A percentile compares a stretch with the other conserved stretches of the same genome.
phyloP scores from a whole-genome alignment of 1,140 invertebrate species.

The Mycetomoellerius zeteki region DNA sequence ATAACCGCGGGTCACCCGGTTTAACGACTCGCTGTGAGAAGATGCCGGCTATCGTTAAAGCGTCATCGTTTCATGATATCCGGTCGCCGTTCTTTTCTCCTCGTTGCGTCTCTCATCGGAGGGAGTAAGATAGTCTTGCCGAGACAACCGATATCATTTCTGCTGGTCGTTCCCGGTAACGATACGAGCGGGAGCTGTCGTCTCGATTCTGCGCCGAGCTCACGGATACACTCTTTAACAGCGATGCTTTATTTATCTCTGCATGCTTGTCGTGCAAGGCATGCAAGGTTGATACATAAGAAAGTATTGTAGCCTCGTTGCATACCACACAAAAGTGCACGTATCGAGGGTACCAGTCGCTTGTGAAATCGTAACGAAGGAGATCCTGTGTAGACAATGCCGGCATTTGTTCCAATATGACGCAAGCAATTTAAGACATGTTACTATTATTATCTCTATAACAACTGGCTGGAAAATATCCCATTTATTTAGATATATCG shows the following conservation, averaged over 20 bases:
- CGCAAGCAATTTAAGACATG: slow-evolving; percentile 8
- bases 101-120: neutral
- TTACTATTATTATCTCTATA: slow-evolving; percentile 6
- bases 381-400: neutral
- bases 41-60: slow-evolving; percentile 47
- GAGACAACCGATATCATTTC: slow-evolving; percentile 44
- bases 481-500: slow-evolving; percentile 36
- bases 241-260: slow-evolving; percentile 9
- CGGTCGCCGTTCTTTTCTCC: slow-evolving; percentile 3
- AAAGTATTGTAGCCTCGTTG: neutral
- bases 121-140: slow-evolving; percentile 14
- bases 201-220: neutral
- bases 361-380: slow-evolving; percentile 46
- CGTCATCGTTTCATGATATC: slow-evolving; percentile 36
- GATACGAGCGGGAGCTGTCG: slow-evolving; percentile 18
- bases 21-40: slow-evolving; percentile 58
- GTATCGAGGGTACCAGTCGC: slow-evolving; percentile 13
- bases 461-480: slow-evolving; percentile 24
- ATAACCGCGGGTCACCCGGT: slow-evolving; percentile 65
- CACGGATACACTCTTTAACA: neutral
- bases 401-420: slow-evolving; percentile 20
- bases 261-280: neutral
- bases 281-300: neutral
- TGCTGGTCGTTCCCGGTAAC: slow-evolving; percentile 41
- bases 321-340: slow-evolving; percentile 4